Conservation (phyloP, 2,113 vertebrate genomes). For the Phalacrocorax carbo region DNA sequence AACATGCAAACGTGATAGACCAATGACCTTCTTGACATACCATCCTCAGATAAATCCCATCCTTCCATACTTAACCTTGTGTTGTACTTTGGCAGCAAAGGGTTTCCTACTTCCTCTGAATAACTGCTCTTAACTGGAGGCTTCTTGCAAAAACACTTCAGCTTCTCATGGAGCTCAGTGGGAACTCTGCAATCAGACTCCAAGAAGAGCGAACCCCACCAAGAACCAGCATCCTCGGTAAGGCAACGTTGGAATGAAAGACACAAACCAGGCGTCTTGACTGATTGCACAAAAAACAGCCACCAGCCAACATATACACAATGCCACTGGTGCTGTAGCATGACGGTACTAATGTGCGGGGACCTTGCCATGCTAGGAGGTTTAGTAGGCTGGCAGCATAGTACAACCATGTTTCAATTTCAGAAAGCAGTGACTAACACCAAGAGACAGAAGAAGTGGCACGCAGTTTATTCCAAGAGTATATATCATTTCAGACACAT, state of each 20-base stretch:
- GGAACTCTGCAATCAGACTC: background rate
- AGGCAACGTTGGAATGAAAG: background rate
- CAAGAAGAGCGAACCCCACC: background rate
- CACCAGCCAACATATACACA: background rate
- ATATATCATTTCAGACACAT: background rate
- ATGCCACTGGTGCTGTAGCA: background rate
- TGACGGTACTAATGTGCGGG: fast-evolving
- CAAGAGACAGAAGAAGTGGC: background rate
- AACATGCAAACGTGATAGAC: background rate
- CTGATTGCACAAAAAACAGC: background rate
- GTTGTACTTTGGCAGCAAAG: background rate
- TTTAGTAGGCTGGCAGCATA: background rate
- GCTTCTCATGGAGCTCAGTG: background rate
- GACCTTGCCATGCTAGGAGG: background rate
- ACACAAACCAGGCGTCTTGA: background rate
- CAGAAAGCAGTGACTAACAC: background rate
- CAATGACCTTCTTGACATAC: background rate
- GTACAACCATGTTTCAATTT: background rate
- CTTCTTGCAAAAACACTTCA: background rate
- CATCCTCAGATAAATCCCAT: background rate
- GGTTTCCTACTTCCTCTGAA: background rate
- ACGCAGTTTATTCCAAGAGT: background rate
- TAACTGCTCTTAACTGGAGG: background rate
- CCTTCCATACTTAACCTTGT: background rate
- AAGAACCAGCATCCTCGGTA: background rate